phyloP scores from a whole-genome alignment of 2,797 vertebrate species.

The Sebastolobus altivelis region DNA sequence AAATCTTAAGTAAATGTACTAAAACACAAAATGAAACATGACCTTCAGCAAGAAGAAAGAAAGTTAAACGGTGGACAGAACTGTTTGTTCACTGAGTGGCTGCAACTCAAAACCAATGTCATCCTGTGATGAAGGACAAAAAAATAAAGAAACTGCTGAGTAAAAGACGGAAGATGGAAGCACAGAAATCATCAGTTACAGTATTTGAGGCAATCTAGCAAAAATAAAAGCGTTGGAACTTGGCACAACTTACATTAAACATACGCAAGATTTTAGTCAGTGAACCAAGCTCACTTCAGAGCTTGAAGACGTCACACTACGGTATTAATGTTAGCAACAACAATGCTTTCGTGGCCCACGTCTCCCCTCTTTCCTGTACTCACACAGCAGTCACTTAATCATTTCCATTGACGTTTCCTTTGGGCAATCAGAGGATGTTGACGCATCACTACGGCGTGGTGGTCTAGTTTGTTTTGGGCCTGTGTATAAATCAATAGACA shows the following conservation, averaged over 20 bases:
- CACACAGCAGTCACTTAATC: conserved; percentile 61
- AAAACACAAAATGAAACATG: not conserved
- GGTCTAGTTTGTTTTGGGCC: conserved; percentile 64
- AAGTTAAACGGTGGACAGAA: not conserved
- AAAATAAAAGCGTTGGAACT: not conserved
- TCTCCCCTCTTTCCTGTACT: conserved; percentile 13
- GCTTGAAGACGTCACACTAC: not conserved
- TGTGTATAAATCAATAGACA: conserved; percentile 71
- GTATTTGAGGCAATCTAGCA: not conserved
- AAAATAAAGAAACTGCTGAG: not conserved
- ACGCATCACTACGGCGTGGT: conserved; percentile 61
- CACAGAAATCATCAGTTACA: not conserved
- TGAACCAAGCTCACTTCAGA: not conserved
- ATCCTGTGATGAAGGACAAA: conserved; percentile 19
- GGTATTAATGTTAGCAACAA: conserved; percentile 3
- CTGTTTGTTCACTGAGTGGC: conserved; percentile 4
- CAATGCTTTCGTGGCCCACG: conserved; percentile 12
- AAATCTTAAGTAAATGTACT: not conserved
- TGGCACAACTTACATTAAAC: not conserved
- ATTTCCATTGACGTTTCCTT: conserved; percentile 71
- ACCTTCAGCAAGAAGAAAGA: not conserved
- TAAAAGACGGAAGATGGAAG: not conserved
- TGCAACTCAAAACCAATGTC: not conserved
- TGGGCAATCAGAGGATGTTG: conserved; percentile 65
- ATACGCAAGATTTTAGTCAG: not conserved